Evolutionary conservation across 2,888 invertebrate genomes (phyloP).

Genomic region (Oxycera nigricornis): DNA sequence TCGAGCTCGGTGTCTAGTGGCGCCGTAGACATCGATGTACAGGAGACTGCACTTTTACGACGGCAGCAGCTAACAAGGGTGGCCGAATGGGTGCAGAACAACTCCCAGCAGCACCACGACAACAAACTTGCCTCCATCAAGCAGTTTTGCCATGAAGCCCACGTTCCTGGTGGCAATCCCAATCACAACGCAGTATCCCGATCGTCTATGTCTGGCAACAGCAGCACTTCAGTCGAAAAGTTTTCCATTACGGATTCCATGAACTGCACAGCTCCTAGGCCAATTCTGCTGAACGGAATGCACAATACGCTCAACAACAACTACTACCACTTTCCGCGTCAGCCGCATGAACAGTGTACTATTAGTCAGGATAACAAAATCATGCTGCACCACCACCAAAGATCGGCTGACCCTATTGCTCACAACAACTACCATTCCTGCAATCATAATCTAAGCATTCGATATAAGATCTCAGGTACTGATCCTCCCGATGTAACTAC

Average conservation of each 20-base stretch:
- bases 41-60: conserved; percentile 65
- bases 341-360: neutral
- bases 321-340: conserved; percentile 7
- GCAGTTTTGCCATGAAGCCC: neutral
- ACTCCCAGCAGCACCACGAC: conserved; percentile 60
- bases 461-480: neutral
- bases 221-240: conserved; percentile 13
- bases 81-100: conserved; percentile 80
- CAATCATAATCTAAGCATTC: neutral
- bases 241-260: conserved; percentile 12
- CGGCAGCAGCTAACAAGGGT: conserved; percentile 73
- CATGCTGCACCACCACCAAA: conserved; percentile 49
- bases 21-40: conserved; percentile 57
- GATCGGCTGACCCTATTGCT: conserved; percentile 34
- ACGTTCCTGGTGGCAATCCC: neutral
- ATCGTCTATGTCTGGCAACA: neutral
- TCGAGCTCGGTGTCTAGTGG: conserved; percentile 57
- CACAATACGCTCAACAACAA: conserved; percentile 21
- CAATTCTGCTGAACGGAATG: neutral
- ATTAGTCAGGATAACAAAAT: conserved; percentile 51
- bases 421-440: conserved; percentile 32
- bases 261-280: neutral
- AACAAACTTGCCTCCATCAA: conserved; percentile 34
- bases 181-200: neutral
- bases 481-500: neutral